Conservation (phyloP, 2,797 vertebrate genomes). For the Helostoma temminkii region DNA sequence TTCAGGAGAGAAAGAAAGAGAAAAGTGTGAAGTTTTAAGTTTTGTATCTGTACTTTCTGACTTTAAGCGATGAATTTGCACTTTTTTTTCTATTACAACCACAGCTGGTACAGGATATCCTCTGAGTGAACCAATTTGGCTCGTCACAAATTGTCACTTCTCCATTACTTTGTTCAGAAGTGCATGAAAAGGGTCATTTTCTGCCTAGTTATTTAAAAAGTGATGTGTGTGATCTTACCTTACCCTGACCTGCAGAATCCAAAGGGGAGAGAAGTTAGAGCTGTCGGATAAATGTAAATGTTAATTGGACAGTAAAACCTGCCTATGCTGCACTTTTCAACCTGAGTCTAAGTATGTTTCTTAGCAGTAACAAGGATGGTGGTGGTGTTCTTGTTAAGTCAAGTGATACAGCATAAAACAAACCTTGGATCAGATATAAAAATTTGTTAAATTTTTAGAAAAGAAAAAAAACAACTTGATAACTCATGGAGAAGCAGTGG, state of each 20-base stretch:
- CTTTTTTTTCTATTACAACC: slow-evolving; percentile 15
- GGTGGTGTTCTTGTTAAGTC: no score
- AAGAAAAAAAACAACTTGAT: no score
- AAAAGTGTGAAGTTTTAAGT: slow-evolving; percentile 6
- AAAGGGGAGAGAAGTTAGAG: slow-evolving; percentile 16
- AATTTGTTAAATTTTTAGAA: no score
- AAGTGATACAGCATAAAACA: no score
- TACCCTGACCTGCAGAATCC: slow-evolving; percentile 13
- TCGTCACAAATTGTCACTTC: slow-evolving; percentile 17
- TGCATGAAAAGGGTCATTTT: no score
- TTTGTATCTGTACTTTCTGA: slow-evolving; percentile 8
- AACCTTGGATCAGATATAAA: no score
- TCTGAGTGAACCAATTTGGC: slow-evolving; percentile 26
- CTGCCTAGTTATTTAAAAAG: slow-evolving; percentile 54
- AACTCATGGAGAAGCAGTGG: no score
- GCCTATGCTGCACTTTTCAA: not conserved
- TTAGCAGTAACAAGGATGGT: no score
- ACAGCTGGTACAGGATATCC: slow-evolving; percentile 30
- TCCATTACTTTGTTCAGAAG: no score
- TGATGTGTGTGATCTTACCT: slow-evolving; percentile 23
- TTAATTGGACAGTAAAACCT: slow-evolving; percentile 47
- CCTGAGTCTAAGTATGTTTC: no score
- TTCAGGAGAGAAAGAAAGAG: not conserved
- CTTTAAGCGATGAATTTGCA: slow-evolving; percentile 3
- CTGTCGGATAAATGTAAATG: slow-evolving; percentile 26